Evolutionary conservation across 2,888 invertebrate genomes (phyloP).

Genomic region (Biston stratarius): DNA sequence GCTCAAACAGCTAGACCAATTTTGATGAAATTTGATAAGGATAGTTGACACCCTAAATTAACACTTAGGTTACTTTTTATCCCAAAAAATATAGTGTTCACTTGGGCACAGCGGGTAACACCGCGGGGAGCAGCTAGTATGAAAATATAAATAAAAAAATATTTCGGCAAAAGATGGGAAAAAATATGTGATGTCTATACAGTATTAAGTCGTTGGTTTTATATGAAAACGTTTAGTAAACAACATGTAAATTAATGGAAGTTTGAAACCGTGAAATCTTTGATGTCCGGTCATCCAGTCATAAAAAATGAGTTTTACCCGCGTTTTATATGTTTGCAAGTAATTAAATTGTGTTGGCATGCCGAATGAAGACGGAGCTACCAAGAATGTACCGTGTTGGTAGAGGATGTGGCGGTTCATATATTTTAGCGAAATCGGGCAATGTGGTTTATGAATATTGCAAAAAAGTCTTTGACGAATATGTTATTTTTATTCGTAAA

Average conservation of each 20-base stretch:
- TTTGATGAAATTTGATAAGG: no score
- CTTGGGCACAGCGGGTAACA: no score
- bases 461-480: no score
- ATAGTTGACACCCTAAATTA: no score
- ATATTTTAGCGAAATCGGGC: background rate
- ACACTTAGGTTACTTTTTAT: no score
- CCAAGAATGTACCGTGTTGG: conserved; percentile 1
- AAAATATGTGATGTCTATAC: background rate
- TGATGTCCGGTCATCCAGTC: conserved; percentile 26
- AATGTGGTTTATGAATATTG: background rate
- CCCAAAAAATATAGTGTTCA: no score
- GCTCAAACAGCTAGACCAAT: no score
- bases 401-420: background rate
- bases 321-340: conserved; percentile 22
- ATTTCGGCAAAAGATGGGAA: no score
- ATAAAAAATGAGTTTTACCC: conserved; percentile 26
- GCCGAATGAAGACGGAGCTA: background rate
- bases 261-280: conserved; percentile 22
- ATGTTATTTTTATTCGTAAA: no score
- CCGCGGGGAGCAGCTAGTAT: no score
- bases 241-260: conserved; percentile 25
- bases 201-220: background rate
- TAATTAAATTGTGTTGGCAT: conserved; percentile 29
- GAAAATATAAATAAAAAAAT: no score
- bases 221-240: conserved; percentile 27